These are phyloP conservation scores for Eulimnadia texana DNA, from an alignment of 1,140 invertebrate species.

Conservation along the genomic window DNA sequence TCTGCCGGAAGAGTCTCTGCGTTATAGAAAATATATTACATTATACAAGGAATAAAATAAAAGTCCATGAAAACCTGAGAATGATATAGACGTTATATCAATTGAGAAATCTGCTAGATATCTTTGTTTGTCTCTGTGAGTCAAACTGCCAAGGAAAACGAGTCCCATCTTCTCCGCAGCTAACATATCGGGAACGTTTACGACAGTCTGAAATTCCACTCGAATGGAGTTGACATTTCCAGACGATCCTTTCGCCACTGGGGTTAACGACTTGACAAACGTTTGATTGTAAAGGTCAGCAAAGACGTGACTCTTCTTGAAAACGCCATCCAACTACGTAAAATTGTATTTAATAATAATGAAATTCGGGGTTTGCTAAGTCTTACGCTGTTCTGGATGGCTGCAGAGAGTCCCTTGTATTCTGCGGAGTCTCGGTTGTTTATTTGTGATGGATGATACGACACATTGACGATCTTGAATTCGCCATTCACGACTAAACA, in stretches of 20 bases:
- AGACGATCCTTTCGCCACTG: neutral
- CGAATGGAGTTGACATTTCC: neutral
- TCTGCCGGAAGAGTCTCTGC: neutral
- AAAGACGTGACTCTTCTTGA: neutral
- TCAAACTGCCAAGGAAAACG: conserved; percentile 28
- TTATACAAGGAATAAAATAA: too few species aligned
- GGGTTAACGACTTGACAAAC: neutral
- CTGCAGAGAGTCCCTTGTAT: neutral
- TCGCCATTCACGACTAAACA: neutral
- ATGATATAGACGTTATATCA: conserved; percentile 30
- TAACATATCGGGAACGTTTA: conserved; percentile 7
- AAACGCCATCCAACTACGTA: neutral
- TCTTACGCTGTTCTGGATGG: neutral
- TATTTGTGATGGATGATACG: neutral
- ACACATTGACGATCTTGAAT: neutral
- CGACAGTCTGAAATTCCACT: conserved; percentile 6
- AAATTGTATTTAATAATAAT: too few species aligned
- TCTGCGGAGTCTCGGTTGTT: neutral
- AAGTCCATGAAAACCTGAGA: too few species aligned
- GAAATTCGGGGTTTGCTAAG: too few species aligned
- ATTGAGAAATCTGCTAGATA: conserved; percentile 27
- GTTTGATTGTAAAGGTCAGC: neutral
- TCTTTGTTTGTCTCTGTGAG: conserved; percentile 25
- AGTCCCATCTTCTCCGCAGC: conserved; percentile 26
- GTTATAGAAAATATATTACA: too few species aligned